These are phyloP conservation scores for Teleopsis dalmanni DNA, from an alignment of 1,140 invertebrate genomes.

Conservation along the genomic window DNA sequence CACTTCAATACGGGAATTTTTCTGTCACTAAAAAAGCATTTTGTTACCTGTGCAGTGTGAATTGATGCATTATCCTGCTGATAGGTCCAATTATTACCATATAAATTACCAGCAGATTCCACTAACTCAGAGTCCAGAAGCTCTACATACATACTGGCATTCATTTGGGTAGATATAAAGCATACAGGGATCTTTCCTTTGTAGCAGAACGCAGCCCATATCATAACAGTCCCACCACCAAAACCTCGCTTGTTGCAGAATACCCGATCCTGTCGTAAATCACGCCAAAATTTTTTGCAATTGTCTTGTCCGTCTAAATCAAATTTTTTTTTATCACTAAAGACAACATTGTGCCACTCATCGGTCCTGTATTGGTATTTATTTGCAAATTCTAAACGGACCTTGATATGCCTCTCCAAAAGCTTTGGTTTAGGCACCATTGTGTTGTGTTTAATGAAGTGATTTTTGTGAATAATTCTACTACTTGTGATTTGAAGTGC, in stretches of 20 bases:
- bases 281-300: conserved; percentile 15
- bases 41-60: conserved; percentile 1
- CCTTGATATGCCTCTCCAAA: no score
- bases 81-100: not conserved
- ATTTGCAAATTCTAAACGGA: no score
- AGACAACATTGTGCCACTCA: no score
- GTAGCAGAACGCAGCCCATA: conserved; percentile 6
- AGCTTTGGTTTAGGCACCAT: no score
- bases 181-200: conserved; percentile 1
- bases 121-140: conserved; percentile 4
- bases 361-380: no score
- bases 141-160: conserved; percentile 1
- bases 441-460: no score
- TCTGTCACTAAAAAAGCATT: not conserved
- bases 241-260: conserved; percentile 9
- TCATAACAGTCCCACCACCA: conserved; percentile 9
- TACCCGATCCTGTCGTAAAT: conserved; percentile 8
- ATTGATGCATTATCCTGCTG: conserved; percentile 14
- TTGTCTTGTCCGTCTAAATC: conserved; percentile 19
- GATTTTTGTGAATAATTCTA: no score
- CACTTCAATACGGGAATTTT: conserved; percentile 7
- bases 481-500: no score
- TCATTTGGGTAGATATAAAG: conserved; percentile 5
- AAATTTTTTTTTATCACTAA: conserved; percentile 18
- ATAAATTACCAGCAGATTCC: not conserved